Conservation (phyloP, 1,140 invertebrate species). For the Limonius californicus region DNA sequence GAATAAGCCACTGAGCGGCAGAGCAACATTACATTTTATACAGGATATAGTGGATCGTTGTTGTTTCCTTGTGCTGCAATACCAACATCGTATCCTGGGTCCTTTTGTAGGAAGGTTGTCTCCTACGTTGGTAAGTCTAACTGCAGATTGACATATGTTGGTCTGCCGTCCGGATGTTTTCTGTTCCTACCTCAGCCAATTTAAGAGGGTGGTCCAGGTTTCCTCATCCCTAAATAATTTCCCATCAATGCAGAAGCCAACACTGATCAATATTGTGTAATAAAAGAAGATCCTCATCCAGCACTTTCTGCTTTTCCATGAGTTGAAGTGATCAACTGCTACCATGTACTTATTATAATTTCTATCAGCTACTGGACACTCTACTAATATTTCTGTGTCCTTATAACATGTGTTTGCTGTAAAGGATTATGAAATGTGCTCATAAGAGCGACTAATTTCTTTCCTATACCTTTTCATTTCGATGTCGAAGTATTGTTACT, state of each 20-base stretch:
- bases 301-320: conserved; percentile 18
- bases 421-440: conserved; percentile 14
- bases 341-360: conserved; percentile 31
- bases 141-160: background rate
- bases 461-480: conserved; percentile 24
- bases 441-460: conserved; percentile 15
- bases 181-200: background rate
- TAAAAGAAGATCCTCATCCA: conserved; percentile 25
- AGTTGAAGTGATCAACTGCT: conserved; percentile 26
- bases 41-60: no score
- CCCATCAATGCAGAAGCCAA: background rate
- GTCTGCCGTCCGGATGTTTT: background rate
- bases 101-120: background rate
- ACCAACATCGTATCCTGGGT: background rate
- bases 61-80: background rate
- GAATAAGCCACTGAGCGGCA: no score
- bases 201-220: background rate
- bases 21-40: background rate
- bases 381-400: conserved; percentile 6
- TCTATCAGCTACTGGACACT: conserved; percentile 22
- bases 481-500: conserved; percentile 14
- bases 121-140: background rate
- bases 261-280: background rate
- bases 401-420: background rate
- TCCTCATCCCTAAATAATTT: background rate